Conservation (phyloP, 2,797 vertebrate genomes). For the Tragopan temminckii region DNA sequence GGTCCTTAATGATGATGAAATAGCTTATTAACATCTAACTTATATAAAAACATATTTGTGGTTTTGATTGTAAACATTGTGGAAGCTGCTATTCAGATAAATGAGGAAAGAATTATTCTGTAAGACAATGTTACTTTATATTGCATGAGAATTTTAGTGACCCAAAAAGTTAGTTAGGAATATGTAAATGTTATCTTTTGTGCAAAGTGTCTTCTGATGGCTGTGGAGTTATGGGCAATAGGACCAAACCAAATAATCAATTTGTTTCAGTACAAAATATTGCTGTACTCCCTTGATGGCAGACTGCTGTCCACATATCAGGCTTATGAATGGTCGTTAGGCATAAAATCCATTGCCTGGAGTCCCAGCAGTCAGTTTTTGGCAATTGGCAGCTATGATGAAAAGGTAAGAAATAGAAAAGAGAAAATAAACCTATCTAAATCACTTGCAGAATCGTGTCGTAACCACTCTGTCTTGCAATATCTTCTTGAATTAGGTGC, state of each 20-base stretch:
- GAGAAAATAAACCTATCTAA: neutral
- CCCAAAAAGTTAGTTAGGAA: neutral
- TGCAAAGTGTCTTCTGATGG: neutral
- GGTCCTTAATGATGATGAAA: neutral
- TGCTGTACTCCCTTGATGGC: constrained; percentile 96
- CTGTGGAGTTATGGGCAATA: neutral
- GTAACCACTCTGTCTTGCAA: neutral
- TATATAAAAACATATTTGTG: neutral
- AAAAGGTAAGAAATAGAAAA: constrained; percentile 84
- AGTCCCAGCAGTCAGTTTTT: constrained; percentile 97
- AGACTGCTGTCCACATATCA: constrained; percentile 88
- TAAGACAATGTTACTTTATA: neutral
- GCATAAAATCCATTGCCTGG: constrained; percentile 92
- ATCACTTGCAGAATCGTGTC: neutral
- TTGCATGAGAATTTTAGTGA: neutral
- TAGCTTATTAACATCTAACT: neutral
- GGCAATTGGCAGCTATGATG: constrained; percentile 95
- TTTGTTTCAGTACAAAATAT: constrained; percentile 89
- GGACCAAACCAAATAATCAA: neutral
- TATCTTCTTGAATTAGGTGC: constrained; percentile 82
- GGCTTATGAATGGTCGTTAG: constrained; percentile 95
- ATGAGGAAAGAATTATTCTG: neutral
- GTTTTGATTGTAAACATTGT: neutral
- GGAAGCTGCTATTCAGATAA: neutral
- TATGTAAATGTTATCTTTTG: neutral